A percentile compares a stretch with the other conserved stretches of the same genome.
phyloP scores from a whole-genome alignment of 2,888 invertebrate species.

The Acleris laterana region DNA sequence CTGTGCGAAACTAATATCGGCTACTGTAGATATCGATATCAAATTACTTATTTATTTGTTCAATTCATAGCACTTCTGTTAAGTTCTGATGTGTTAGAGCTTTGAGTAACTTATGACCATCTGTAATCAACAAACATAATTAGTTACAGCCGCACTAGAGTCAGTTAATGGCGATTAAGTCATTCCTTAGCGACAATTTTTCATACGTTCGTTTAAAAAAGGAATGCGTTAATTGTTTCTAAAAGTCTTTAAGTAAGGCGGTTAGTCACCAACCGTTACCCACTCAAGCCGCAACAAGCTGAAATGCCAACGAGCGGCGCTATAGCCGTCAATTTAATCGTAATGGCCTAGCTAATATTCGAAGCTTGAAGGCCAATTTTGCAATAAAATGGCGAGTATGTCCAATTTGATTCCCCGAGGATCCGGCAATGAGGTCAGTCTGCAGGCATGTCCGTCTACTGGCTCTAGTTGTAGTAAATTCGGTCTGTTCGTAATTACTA shows the following conservation, averaged over 20 bases:
- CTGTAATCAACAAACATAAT: no score
- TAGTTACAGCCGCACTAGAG: no score
- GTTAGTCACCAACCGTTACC: neutral
- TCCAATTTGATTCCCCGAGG: constrained; percentile 21
- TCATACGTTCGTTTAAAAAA: no score
- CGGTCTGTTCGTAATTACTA: neutral
- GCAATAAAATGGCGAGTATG: constrained; percentile 31
- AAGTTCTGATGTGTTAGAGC: no score
- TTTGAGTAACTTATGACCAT: no score
- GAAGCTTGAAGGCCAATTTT: constrained; percentile 23
- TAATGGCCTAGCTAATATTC: constrained; percentile 13
- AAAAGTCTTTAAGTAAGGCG: neutral
- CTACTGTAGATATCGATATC: no score
- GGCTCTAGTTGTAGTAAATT: neutral
- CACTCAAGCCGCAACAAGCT: neutral
- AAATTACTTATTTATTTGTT: no score
- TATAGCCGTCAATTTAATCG: constrained; percentile 17
- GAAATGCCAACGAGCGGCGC: constrained; percentile 1
- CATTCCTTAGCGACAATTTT: no score
- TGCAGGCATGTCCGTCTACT: neutral
- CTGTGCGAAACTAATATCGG: no score
- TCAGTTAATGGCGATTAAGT: no score
- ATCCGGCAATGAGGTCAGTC: constrained; percentile 15
- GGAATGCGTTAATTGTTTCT: no score
- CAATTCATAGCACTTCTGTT: no score